Evolutionary conservation across 2,113 vertebrate genomes (phyloP).

Genomic region (Tonatia bakeri): DNA sequence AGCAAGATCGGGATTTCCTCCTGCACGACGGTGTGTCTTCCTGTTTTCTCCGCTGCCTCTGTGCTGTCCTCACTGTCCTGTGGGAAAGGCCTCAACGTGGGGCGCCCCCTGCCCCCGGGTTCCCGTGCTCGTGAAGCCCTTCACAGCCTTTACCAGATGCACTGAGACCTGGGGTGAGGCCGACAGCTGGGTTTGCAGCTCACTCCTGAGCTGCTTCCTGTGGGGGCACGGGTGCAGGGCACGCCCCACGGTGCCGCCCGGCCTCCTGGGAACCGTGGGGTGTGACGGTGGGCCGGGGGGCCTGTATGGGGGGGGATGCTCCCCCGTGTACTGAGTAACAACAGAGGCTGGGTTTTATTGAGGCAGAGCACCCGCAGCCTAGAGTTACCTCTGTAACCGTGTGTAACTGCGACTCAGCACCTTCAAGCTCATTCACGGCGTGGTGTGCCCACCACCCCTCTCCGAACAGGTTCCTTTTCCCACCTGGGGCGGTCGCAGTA

Average conservation of each 20-base stretch:
- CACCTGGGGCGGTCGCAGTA: rapidly evolving
- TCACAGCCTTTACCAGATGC: rapidly evolving
- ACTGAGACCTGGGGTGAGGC: background rate
- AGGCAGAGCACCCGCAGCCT: background rate
- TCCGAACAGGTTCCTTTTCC: background rate
- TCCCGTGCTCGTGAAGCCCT: rapidly evolving
- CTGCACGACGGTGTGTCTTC: conserved; percentile 67
- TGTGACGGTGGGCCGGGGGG: too few relatives aligned
- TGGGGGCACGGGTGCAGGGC: background rate
- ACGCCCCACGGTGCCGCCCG: background rate
- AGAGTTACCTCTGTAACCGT: background rate
- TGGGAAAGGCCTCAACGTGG: conserved; percentile 50
- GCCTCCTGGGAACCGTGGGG: rapidly evolving
- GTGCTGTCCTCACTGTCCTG: conserved; percentile 66
- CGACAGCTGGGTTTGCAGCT: background rate
- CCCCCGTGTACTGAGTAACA: too few relatives aligned
- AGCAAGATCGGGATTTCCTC: conserved; percentile 77
- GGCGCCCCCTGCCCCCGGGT: background rate
- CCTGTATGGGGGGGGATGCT: too few relatives aligned
- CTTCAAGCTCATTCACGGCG: rapidly evolving
- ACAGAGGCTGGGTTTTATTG: background rate
- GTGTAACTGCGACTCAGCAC: background rate
- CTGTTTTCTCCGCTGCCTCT: conserved; percentile 75
- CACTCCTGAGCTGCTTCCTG: rapidly evolving
- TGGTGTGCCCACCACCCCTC: background rate